These are phyloP conservation scores for Willowsia nigromaculata DNA, from an alignment of 2,888 invertebrate genomes.

Conservation along the genomic window DNA sequence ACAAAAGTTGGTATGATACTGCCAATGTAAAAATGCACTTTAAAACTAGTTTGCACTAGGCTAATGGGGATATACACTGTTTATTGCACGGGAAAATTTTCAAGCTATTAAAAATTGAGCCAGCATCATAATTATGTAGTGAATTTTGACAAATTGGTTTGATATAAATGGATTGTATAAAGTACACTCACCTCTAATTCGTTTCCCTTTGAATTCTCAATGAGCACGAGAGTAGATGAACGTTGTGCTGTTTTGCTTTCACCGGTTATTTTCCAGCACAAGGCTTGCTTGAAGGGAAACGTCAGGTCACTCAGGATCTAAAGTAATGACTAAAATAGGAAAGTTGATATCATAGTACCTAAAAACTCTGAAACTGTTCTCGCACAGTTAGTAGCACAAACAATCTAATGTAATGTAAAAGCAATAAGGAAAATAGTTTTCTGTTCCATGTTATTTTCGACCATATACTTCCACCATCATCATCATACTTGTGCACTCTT, in stretches of 20 bases:
- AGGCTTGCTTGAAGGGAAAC: not conserved
- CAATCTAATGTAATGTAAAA: conserved; percentile 28
- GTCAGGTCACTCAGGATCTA: conserved; percentile 58
- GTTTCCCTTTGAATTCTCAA: no score
- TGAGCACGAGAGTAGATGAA: no score
- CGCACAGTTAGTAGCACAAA: conserved; percentile 34
- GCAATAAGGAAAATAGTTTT: conserved; percentile 40
- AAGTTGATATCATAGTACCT: conserved; percentile 16
- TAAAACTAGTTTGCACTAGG: not conserved
- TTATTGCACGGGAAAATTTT: not conserved
- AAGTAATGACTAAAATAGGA: conserved; percentile 61
- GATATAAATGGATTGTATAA: no score
- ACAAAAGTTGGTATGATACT: no score
- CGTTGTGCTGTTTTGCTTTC: no score
- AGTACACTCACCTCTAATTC: no score
- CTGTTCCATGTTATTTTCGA: not conserved
- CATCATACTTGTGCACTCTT: conserved; percentile 17
- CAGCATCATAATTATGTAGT: no score
- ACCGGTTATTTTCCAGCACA: not conserved
- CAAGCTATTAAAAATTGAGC: no score
- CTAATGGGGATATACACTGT: no score
- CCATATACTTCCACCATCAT: not conserved
- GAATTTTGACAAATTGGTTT: no score
- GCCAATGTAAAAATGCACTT: no score
- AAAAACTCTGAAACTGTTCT: conserved; percentile 13